Conservation (phyloP, 2,888 invertebrate species). For the Volucella inanis region DNA sequence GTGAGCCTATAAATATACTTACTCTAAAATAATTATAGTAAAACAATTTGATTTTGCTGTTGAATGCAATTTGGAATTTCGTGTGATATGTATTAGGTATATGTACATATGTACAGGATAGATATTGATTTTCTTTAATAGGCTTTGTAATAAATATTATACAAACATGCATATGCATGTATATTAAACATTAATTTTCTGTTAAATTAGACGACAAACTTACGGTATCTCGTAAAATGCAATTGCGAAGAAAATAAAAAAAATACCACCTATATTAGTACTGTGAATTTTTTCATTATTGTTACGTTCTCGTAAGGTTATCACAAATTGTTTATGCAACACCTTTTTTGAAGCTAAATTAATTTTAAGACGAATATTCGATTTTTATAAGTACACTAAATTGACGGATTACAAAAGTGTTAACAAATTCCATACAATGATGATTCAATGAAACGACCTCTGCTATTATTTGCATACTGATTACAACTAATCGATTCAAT, state of each 20-base stretch:
- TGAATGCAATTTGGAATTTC: constrained; percentile 28
- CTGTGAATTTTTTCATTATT: constrained; percentile 34
- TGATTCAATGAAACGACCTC: too few species aligned
- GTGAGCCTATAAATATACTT: constrained; percentile 5
- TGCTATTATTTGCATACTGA: too few species aligned
- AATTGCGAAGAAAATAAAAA: too few species aligned
- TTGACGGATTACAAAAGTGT: background rate
- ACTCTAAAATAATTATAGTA: constrained; percentile 34
- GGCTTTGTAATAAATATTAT: too few species aligned
- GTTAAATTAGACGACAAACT: constrained; percentile 39
- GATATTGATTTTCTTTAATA: too few species aligned
- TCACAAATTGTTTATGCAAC: constrained; percentile 29
- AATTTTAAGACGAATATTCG: background rate
- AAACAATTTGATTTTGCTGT: constrained; percentile 28
- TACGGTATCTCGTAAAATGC: background rate
- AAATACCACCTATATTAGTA: background rate
- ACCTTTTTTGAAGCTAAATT: constrained; percentile 1
- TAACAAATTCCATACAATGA: background rate
- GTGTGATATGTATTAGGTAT: background rate
- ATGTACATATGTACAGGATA: background rate
- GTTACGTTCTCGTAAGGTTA: constrained; percentile 20
- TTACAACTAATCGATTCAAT: too few species aligned
- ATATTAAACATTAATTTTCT: constrained; percentile 36
- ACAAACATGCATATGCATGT: too few species aligned
- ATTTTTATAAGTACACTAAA: background rate